These are phyloP conservation scores for Sorex fumeus DNA, from an alignment of 2,113 vertebrate genomes.

Conservation along the genomic window DNA sequence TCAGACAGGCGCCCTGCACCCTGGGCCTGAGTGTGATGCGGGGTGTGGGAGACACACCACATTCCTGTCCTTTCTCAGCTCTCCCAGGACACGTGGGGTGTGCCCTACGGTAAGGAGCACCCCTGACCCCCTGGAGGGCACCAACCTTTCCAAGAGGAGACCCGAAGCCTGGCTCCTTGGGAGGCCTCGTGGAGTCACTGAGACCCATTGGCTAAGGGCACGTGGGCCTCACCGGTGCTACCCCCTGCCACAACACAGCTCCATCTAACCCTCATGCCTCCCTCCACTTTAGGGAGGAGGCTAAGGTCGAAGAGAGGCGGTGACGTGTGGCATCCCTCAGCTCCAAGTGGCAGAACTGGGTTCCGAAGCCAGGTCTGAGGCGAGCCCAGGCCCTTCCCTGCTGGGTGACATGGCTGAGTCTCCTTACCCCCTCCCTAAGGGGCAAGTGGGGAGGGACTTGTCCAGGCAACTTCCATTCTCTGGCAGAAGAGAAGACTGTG, in stretches of 20 bases:
- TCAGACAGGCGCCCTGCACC: neutral
- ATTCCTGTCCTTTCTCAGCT: neutral
- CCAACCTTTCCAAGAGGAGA: neutral
- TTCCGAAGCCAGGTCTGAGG: slow-evolving; percentile 45
- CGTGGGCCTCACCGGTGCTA: neutral
- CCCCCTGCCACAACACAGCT: neutral
- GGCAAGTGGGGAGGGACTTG: neutral
- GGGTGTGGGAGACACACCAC: neutral
- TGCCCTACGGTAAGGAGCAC: slow-evolving; percentile 9
- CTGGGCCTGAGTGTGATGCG: too few species aligned
- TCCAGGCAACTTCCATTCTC: slow-evolving; percentile 10
- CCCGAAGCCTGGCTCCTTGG: neutral
- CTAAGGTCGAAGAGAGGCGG: neutral
- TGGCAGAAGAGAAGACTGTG: neutral
- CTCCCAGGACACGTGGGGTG: neutral
- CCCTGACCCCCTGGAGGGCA: neutral
- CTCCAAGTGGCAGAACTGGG: slow-evolving; percentile 12
- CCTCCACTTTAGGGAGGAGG: neutral
- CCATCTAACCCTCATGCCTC: neutral
- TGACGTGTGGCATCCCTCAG: slow-evolving; percentile 11
- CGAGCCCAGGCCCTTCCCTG: neutral
- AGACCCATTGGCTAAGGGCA: neutral
- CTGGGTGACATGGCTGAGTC: neutral
- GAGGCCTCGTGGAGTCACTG: neutral
- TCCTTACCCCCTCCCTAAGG: neutral